Base-by-base conservation (phyloP, 1,140 invertebrate genomes). In the Dryas iulia region DNA sequence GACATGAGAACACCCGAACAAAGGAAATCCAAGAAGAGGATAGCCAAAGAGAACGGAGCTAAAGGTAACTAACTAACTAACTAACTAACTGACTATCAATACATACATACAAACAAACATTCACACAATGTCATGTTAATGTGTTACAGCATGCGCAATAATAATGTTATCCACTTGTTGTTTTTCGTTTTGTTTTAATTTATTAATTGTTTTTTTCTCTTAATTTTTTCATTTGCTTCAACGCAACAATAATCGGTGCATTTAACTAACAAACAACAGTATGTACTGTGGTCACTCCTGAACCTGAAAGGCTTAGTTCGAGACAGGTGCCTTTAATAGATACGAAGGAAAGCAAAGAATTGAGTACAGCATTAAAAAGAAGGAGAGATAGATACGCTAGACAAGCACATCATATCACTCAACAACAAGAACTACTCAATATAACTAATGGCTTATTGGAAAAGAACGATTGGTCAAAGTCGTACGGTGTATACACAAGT, bases 1-100 rank as follows among this genome's bases (percentile, higher is more conserved):
- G 24, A 60, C 52, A 25, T 66, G 14, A 31, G 58, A 26, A 63
- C 59, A 14, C 11, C 79, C 21, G 85, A 87, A 61, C 76, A 77
- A 57, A 59, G 85, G 59, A 90, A 85, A 70, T 89, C 86, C n/a
- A 90, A 87, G 63, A 87, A 86, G 59, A 81, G 81, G 72, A 80
- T 82, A 72, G 72, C 74, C 12, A 88, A 84, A 73, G 86, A 87
- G 25, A 90, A 88, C 82, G 83, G 86, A 87, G n/a, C 39, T 2
- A 47, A 47, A 47, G 39, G 39, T 47, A 47, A 47, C 6, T 39
- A 14, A 7, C 10, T 21, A 5, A 47, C 2, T 8, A 2, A 47
- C 7, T 47, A 39, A n/a, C n/a, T n/a, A n/a, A n/a, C n/a, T n/a
- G n/a, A n/a, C n/a, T n/a, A n/a, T n/a, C n/a, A n/a, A n/a, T n/a